Conservation (phyloP, 2,113 vertebrate genomes). For the Sterna hirundo region DNA sequence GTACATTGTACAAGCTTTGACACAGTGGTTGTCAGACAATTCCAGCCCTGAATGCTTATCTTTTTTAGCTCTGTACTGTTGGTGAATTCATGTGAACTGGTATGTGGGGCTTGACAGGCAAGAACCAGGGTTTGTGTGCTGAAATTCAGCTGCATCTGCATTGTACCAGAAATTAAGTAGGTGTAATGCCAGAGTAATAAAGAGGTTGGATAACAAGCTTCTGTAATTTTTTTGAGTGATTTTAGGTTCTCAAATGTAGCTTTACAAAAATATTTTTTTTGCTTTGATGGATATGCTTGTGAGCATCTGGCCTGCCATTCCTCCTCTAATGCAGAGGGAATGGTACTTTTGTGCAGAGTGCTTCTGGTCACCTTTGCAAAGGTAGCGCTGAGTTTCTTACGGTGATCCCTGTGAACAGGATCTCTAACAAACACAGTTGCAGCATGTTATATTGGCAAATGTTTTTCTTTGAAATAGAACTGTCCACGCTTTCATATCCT, state of each 20-base stretch:
- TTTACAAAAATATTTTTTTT: neutral
- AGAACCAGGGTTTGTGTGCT: neutral
- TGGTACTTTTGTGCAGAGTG: neutral
- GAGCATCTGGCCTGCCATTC: conserved; percentile 14
- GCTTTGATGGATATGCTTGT: neutral
- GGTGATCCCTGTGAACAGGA: neutral
- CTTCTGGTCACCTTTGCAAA: neutral
- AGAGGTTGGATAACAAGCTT: neutral
- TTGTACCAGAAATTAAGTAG: neutral
- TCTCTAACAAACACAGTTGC: neutral
- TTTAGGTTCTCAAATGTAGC: neutral
- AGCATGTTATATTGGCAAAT: neutral
- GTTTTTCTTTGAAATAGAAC: neutral
- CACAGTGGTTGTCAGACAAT: neutral
- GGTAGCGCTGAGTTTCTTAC: conserved; percentile 1
- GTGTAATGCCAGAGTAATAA: neutral
- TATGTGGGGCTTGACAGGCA: neutral
- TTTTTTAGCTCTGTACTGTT: neutral
- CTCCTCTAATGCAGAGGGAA: neutral
- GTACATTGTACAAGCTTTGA: neutral
- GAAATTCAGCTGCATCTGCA: neutral
- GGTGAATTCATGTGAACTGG: neutral
- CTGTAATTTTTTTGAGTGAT: neutral
- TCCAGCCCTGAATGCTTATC: neutral
- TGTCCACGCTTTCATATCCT: neutral